These are phyloP conservation scores for Xanthia icteritia DNA, from an alignment of 2,888 invertebrate species.

Conservation along the genomic window DNA sequence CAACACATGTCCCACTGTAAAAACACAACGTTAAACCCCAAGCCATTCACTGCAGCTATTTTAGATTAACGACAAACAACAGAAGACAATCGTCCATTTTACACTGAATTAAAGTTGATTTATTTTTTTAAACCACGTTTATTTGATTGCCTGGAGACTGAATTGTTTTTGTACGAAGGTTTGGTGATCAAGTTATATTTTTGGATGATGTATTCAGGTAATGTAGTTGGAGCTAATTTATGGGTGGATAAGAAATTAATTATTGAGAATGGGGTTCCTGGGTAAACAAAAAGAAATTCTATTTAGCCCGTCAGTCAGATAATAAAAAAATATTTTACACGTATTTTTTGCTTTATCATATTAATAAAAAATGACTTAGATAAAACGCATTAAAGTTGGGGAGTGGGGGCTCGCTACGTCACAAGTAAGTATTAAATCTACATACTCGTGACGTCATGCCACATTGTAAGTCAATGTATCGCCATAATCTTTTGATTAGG, in stretches of 20 bases:
- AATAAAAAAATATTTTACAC: no score
- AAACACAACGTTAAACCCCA: conserved; percentile 79
- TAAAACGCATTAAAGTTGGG: no score
- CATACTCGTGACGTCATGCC: no score
- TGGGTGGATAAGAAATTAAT: neutral
- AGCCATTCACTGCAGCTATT: conserved; percentile 77
- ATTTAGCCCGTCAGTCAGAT: no score
- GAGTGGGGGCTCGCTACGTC: no score
- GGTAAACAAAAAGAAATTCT: no score
- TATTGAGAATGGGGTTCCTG: no score
- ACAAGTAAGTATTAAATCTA: no score
- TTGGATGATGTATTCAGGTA: conserved; percentile 28
- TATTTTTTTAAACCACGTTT: conserved; percentile 58
- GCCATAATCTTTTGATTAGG: no score
- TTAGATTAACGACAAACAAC: conserved; percentile 71
- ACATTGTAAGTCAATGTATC: no score
- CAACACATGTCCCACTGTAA: conserved; percentile 86
- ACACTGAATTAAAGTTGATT: conserved; percentile 64
- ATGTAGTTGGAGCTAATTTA: neutral
- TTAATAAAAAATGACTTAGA: no score
- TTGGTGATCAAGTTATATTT: conserved; percentile 53
- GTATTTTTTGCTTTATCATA: no score
- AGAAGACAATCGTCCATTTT: conserved; percentile 62
- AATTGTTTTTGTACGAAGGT: conserved; percentile 36
- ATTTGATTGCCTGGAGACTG: conserved; percentile 54